phyloP scores from a whole-genome alignment of 2,113 vertebrate species.

The Podarcis cretensis region DNA sequence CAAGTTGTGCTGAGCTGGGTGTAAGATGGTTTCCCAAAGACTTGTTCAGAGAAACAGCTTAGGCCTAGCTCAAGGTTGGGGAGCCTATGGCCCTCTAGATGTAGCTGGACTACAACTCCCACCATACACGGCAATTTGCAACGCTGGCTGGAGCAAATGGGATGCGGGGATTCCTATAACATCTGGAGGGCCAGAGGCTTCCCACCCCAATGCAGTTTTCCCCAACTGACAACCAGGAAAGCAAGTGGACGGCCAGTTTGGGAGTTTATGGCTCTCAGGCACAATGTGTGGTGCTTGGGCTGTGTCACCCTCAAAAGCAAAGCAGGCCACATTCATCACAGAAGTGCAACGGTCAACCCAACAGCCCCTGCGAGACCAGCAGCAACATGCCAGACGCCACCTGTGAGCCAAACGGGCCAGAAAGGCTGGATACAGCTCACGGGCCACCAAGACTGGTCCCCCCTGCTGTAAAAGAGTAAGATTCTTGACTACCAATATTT shows the following conservation, averaged over 20 bases:
- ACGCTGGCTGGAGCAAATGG: too few relatives aligned
- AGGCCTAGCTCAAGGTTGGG: too few relatives aligned
- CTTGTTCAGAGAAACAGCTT: not conserved
- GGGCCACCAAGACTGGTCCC: not conserved
- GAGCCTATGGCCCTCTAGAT: too few relatives aligned
- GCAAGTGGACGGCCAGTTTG: not conserved
- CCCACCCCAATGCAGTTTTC: rapidly evolving
- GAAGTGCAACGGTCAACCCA: not conserved
- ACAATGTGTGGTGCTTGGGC: not conserved
- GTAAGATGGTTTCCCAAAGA: not conserved
- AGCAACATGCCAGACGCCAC: not conserved
- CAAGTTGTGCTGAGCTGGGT: not conserved
- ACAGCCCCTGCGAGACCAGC: not conserved
- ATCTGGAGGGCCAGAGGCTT: too few relatives aligned
- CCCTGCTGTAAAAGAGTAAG: not conserved
- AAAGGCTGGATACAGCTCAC: not conserved
- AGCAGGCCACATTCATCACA: not conserved
- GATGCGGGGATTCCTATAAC: too few relatives aligned
- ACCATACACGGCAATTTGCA: too few relatives aligned
- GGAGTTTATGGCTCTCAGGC: not conserved
- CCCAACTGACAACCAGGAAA: not conserved
- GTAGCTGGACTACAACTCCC: too few relatives aligned
- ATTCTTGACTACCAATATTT: not conserved
- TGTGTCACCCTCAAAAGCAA: not conserved
- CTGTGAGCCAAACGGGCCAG: not conserved